Base-by-base conservation (phyloP, 2,888 invertebrate species). In the Ormyrus pomaceus region DNA sequence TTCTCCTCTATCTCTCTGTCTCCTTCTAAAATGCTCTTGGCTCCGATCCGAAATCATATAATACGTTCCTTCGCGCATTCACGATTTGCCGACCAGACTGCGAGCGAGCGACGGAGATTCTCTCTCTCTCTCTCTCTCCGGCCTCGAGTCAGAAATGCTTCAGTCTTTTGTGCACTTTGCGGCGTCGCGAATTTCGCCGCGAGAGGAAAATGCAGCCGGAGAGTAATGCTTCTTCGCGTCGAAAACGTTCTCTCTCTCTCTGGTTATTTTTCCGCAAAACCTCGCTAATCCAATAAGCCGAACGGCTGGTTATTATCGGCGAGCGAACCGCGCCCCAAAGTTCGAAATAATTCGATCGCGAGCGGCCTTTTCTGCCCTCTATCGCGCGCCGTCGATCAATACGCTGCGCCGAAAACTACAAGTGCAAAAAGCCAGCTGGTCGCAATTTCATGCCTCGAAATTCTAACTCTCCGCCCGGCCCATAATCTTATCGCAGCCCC, bases 21-120 rank as follows among this genome's bases (percentile, higher is more conserved):
- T 73, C 70, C 19, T 71, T 86, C 85, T 84, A 85, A 87, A 86
- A 88, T 86, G 86, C 87, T 89, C 88, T 88, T 87, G 87, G 87
- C 86, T 87, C 85, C 75, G 85, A 86, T 89, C 87, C 76, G 61
- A 72, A 80, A 80, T 80, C 80, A 77, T 77, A 80, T 76, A 77
- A 77, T 80, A 79, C 70, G 65, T 74, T 70, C 48, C 62, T 62
- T 68, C 58, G 72, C 80, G 72, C 72, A 73, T 80, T 80, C 76
- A 77, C 70, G 56, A 77, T 77, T 66, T 13, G 71, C 70, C 70
- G 64, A 34, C 19, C 19, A 19, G 19, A 19, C 19, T 1, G 19
- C n/a, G 58, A 5, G 53, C 7, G 51, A 61, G 45, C 51, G 65
- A 65, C 50, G 51, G 59, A 59, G 11, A 34, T 69, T 13, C 11